Evolutionary conservation across 2,797 vertebrate genomes (phyloP), one percentile per base, ranked within the genome.

Genomic region (Mycteria americana): DNA sequence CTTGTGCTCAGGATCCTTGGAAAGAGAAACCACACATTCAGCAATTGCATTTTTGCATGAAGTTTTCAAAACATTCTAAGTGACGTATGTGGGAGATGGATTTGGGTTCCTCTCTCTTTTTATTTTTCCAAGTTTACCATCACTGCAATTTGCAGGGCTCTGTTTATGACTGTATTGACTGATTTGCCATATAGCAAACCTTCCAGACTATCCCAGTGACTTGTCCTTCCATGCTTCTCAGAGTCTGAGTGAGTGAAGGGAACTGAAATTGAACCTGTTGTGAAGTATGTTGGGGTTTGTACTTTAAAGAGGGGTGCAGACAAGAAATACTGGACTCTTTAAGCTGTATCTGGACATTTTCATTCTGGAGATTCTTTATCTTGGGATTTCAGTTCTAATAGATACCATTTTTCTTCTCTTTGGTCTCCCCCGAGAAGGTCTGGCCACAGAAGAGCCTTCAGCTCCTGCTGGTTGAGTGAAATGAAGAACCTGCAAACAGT

Each of bases 351-450:
- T 80, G 43, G 39, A 46, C 1, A 23, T 84, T 77, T 70, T 88
- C 24, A 43, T 83, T 76, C 64, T 87, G n/a, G 22, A 35, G 7
- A 59, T 70, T 76, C 31, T 88, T 90, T 88, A 24, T 77, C 6
- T 74, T 88, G 27, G 64, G 33, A 80, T 86, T 92, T 92, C 13
- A 59, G 5, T 46, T 65, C 22, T 89, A 37, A 92, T 6, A 83
- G 13, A 65, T 96, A 96, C 95, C 96, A 95, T 11, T 95, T 88
- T 95, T 78, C 96, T 97, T 90, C 88, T 97, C 51, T 96, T 97
- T 46, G 93, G 88, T 95, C 94, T 95, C 18, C 94, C 83, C 9
- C 62, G 85, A 79, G 93, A 95, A 86, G 94, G 54, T 56, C 50
- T 92, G 80, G 57, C 43, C 46, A 12, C 90, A 86, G 93, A 86